Evolutionary conservation across 2,113 vertebrate species (phyloP).

Genomic region (Macroglossus sobrinus): DNA sequence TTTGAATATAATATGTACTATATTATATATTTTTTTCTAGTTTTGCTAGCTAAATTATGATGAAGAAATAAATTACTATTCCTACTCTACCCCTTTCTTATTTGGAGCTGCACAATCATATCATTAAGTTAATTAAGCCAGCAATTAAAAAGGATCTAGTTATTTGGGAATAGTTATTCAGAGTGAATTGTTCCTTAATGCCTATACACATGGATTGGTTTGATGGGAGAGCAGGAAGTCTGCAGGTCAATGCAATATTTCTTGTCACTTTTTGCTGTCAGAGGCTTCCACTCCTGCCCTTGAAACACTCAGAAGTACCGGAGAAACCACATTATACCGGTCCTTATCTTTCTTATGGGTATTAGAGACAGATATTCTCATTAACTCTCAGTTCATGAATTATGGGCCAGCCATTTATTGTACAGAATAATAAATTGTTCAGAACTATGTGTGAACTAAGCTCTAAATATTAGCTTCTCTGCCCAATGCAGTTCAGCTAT

Average conservation of each 20-base stretch:
- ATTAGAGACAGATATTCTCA: conserved; percentile 84
- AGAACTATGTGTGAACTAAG: conserved; percentile 51
- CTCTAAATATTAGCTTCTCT: conserved; percentile 59
- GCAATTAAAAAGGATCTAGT: conserved; percentile 87
- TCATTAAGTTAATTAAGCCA: conserved; percentile 88
- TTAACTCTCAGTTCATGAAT: conserved; percentile 80
- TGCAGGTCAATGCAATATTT: conserved; percentile 84
- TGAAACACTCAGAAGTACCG: conserved; percentile 76
- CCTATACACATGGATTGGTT: conserved; percentile 82
- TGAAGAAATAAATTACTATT: conserved; percentile 70
- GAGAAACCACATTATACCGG: conserved; percentile 77
- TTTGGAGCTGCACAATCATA: conserved; percentile 79
- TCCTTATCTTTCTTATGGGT: conserved; percentile 84
- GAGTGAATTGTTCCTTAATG: conserved; percentile 84
- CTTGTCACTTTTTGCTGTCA: conserved; percentile 83
- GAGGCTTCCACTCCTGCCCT: conserved; percentile 79
- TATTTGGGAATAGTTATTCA: conserved; percentile 84
- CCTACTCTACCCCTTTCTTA: conserved; percentile 62
- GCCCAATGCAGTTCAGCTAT: not conserved
- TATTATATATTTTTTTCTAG: not conserved
- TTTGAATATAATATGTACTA: conserved; percentile 30
- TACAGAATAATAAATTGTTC: conserved; percentile 80
- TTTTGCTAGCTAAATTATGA: conserved; percentile 66
- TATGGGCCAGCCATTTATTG: conserved; percentile 78
- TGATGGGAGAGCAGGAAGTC: conserved; percentile 81